Evolutionary conservation across 2,113 vertebrate species (phyloP).

Genomic region (Clinocottus analis): DNA sequence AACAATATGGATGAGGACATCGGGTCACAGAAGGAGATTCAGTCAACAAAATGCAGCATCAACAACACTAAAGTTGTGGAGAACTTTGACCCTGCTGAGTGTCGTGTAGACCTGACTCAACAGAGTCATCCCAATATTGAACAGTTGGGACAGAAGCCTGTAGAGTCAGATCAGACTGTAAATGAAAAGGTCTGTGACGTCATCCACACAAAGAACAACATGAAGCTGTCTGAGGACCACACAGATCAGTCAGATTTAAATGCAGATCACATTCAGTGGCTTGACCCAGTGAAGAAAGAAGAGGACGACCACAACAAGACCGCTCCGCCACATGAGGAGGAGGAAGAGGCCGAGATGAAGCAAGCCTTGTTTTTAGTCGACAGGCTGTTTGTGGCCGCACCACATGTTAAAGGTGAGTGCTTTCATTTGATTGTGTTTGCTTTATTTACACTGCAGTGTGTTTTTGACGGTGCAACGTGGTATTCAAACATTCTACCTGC

Average conservation of each 20-base stretch:
- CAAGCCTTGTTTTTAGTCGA: slow-evolving; percentile 72
- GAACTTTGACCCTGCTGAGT: background rate
- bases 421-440: background rate
- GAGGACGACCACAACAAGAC: background rate
- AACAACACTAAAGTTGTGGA: background rate
- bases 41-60: background rate
- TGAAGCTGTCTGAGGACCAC: background rate
- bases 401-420: slow-evolving; percentile 66
- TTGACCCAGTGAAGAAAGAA: background rate
- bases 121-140: background rate
- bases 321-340: slow-evolving; percentile 20
- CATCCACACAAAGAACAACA: background rate
- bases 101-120: background rate
- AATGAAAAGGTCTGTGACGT: slow-evolving; percentile 21
- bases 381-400: slow-evolving; percentile 71
- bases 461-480: background rate
- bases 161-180: background rate
- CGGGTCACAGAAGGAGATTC: background rate
- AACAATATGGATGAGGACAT: background rate
- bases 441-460: background rate
- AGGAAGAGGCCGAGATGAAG: slow-evolving; percentile 33
- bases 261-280: background rate
- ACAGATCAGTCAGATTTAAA: background rate
- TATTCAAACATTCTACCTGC: background rate
- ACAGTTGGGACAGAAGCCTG: background rate